Evolutionary conservation across 2,797 vertebrate species (phyloP), one percentile per base, ranked within the genome.

Genomic region (Oryzias dopingdopingensis): DNA sequence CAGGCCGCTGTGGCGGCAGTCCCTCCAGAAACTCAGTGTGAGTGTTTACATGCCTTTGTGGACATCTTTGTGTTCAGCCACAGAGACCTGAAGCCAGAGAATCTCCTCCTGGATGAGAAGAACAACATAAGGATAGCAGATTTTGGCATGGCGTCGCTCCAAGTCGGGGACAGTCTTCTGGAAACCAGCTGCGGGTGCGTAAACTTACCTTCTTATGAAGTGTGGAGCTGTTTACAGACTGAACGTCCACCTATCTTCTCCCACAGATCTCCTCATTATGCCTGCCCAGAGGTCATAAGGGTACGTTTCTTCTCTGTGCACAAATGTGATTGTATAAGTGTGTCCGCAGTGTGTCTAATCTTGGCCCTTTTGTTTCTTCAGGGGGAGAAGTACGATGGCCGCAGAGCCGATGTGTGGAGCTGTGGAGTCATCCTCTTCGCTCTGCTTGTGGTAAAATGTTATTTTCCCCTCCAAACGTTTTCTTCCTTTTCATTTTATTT

Each of bases 221-320:
- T 12, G 10, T 37, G 32, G 32, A 13, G 32, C 32, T 4, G 42
- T 42, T 42, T n/a, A 15, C 4, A 7, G 14, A n/a, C 16, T 46
- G 29, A 32, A 55, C 26, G 45, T 16, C 15, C 18, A 18, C 42
- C 16, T 44, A 16, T 44, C 1, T 20, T 14, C 64, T 73, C 60
- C 55, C 42, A 32, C 86, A 98, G 97, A 79, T 99, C 97, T 50
- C 97, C 97, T 13, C 97, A 99, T 91, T 99, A 99, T 52, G 97
- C 97, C 72, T 99, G 97, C 80, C 97, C 97, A 61, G 96, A 99
- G 87, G 96, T 98, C 76, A 99, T 98, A 81, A 90, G 96, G 92
- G 97, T 99, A 85, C 92, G 96, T 88, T 43, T 13, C 15, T 26
- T 44, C 15, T 10, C 23, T 53, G n/a, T 44, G 2, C 12, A 2